phyloP scores from a whole-genome alignment of 1,140 invertebrate genomes.

The Helicoverpa zea region DNA sequence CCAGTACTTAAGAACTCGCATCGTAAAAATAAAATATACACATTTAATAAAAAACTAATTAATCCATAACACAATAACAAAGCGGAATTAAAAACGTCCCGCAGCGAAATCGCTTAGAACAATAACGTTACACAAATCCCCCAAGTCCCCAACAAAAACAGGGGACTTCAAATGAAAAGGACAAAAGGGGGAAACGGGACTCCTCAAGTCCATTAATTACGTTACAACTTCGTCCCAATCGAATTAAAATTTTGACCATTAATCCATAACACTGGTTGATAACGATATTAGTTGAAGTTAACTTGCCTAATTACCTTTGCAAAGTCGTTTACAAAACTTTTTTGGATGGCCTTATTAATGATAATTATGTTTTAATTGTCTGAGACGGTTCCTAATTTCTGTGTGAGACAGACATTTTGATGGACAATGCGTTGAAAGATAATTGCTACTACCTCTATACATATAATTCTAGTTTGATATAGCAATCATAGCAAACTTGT shows the following conservation, averaged over 20 bases:
- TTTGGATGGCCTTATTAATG: constrained; percentile 28
- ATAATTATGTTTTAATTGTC: constrained; percentile 42
- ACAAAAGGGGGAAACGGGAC: constrained; percentile 8
- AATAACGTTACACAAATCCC: constrained; percentile 24
- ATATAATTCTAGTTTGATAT: too few relatives aligned
- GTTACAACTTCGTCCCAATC: constrained; percentile 31
- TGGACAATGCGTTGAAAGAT: too few relatives aligned
- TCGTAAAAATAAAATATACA: neutral
- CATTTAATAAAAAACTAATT: constrained; percentile 31
- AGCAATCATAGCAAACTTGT: too few relatives aligned
- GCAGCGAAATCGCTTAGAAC: constrained; percentile 20
- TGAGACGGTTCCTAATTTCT: constrained; percentile 17
- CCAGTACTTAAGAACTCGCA: neutral
- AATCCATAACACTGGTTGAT: constrained; percentile 46
- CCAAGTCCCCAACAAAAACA: neutral
- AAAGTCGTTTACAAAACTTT: constrained; percentile 38
- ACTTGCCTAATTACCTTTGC: constrained; percentile 42
- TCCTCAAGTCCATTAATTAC: constrained; percentile 22
- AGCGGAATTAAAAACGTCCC: constrained; percentile 32
- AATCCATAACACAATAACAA: constrained; percentile 30
- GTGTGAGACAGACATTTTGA: neutral
- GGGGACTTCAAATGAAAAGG: constrained; percentile 13
- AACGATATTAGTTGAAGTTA: constrained; percentile 43
- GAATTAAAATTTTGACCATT: constrained; percentile 47
- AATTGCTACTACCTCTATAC: too few relatives aligned